phyloP scores from a whole-genome alignment of 2,888 invertebrate species.

The Exocentrus adspersus region DNA sequence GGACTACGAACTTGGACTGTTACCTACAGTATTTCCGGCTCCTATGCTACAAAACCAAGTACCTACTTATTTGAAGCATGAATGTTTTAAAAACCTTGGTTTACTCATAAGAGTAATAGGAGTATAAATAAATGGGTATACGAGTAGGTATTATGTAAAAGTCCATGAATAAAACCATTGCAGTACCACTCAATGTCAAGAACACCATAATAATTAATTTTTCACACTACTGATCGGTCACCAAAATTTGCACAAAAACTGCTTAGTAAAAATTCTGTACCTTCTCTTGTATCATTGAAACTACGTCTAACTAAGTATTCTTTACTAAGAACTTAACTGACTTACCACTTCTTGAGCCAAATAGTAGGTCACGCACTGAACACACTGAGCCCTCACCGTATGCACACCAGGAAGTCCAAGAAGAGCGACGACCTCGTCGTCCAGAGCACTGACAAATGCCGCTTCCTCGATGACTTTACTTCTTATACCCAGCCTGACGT shows the following conservation, averaged over 20 bases:
- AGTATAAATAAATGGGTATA: too few relatives aligned
- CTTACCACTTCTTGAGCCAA: constrained; percentile 45
- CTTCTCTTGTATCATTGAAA: too few relatives aligned
- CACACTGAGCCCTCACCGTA: constrained; percentile 24
- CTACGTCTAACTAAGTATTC: constrained; percentile 23
- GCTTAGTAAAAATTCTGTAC: too few relatives aligned
- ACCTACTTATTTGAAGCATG: too few relatives aligned
- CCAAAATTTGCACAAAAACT: constrained; percentile 11
- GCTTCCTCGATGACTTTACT: constrained; percentile 54
- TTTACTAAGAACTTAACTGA: constrained; percentile 24
- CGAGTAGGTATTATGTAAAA: too few relatives aligned
- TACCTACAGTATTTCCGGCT: too few relatives aligned
- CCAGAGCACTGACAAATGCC: constrained; percentile 56
- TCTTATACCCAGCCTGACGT: constrained; percentile 61
- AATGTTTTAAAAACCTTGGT: too few relatives aligned
- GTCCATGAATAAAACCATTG: neutral
- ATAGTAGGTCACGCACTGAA: constrained; percentile 43
- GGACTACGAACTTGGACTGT: too few relatives aligned
- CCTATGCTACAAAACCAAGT: too few relatives aligned
- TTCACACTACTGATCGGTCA: too few relatives aligned
- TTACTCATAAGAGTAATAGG: too few relatives aligned
- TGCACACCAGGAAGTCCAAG: constrained; percentile 36
- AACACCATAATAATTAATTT: too few relatives aligned
- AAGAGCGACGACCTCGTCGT: constrained; percentile 59
- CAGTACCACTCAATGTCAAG: constrained; percentile 13